phyloP scores from a whole-genome alignment of 2,113 vertebrate species.

The Chaenocephalus aceratus region DNA sequence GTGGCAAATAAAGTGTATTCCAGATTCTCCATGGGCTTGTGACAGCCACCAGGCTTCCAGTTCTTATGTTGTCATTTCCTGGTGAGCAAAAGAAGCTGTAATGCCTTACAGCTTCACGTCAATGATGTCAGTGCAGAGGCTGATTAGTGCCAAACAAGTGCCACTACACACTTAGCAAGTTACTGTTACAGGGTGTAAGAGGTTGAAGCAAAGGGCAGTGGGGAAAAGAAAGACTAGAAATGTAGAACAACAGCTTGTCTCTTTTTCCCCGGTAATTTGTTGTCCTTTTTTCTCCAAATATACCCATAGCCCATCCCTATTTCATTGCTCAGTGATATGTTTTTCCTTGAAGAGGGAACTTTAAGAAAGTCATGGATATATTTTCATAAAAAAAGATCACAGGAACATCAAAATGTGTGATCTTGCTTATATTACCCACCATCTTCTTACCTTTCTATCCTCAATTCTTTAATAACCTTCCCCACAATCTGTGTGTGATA shows the following conservation, averaged over 20 bases:
- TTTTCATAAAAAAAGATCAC: background rate
- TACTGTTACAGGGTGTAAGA: background rate
- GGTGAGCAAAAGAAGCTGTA: slow-evolving; percentile 16
- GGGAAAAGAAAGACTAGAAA: background rate
- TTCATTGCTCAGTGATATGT: slow-evolving; percentile 1
- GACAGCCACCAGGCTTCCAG: background rate
- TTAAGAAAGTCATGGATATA: background rate
- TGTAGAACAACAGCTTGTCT: background rate
- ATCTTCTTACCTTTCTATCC: background rate
- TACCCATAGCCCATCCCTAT: background rate
- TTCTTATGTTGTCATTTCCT: slow-evolving; percentile 46
- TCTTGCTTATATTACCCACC: background rate
- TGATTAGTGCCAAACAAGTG: slow-evolving; percentile 24
- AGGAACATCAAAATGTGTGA: background rate
- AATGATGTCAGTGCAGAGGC: slow-evolving; percentile 33
- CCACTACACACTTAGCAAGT: slow-evolving; percentile 11
- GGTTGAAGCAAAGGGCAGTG: background rate
- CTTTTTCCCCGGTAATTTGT: background rate
- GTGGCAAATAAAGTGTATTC: slow-evolving; percentile 1
- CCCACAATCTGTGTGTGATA: no score
- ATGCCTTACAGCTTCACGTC: slow-evolving; percentile 13
- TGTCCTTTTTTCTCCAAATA: background rate
- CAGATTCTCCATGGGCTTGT: slow-evolving; percentile 23
- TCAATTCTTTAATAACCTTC: background rate
- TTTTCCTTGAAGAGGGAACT: background rate